Evolutionary conservation across 2,888 invertebrate species (phyloP).

Genomic region (Callyntrura guangdongensis): DNA sequence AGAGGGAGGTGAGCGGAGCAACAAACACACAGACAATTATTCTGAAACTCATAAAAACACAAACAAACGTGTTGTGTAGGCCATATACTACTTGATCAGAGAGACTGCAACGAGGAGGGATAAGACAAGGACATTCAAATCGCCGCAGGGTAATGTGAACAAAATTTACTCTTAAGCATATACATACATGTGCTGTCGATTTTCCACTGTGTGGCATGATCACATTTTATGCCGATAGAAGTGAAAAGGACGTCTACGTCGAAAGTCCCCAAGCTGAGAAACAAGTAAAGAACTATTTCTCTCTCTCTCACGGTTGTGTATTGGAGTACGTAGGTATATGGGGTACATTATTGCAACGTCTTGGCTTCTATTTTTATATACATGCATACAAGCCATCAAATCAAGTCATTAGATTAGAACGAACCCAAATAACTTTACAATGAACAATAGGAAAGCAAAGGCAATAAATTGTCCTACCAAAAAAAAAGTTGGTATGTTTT

Average conservation of each 20-base stretch:
- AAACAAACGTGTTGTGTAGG: slow-evolving; percentile 10
- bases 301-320: slow-evolving; percentile 22
- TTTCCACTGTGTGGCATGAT: not conserved
- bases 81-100: not conserved
- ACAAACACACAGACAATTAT: not conserved
- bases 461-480: slow-evolving; percentile 6
- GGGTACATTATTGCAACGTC: slow-evolving; percentile 12
- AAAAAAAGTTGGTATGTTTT: slow-evolving; percentile 20
- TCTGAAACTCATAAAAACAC: slow-evolving; percentile 32
- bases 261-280: not conserved
- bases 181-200: not conserved
- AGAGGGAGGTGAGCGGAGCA: not conserved
- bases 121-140: slow-evolving; percentile 38
- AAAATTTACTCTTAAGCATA: no score
- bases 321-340: slow-evolving; percentile 14
- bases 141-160: not conserved
- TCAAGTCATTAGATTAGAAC: slow-evolving; percentile 36
- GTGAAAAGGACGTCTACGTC: not conserved
- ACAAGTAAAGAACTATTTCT: slow-evolving; percentile 6
- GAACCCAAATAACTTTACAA: slow-evolving; percentile 32
- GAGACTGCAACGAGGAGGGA: not conserved
- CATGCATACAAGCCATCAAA: not conserved
- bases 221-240: slow-evolving; percentile 14
- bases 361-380: not conserved
- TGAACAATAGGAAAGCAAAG: not conserved